phyloP scores from a whole-genome alignment of 2,113 vertebrate genomes.

The Microcebus tavaratra region DNA sequence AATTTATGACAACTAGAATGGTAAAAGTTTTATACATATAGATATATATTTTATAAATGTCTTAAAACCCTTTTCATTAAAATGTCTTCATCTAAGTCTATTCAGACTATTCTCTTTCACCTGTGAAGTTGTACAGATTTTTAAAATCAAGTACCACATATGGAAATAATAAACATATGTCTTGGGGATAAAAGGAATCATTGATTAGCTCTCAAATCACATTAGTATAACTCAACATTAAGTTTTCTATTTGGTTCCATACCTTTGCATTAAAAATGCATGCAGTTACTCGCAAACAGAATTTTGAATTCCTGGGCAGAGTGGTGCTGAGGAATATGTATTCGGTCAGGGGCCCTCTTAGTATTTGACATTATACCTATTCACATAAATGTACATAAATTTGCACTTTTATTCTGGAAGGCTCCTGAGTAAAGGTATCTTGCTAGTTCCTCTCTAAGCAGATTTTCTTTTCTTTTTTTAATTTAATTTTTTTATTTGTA shows the following conservation, averaged over 20 bases:
- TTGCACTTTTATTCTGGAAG: background rate
- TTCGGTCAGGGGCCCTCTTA: background rate
- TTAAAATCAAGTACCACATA: background rate
- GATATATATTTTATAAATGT: background rate
- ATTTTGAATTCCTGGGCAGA: background rate
- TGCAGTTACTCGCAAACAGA: background rate
- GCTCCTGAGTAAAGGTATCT: background rate
- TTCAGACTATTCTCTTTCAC: background rate
- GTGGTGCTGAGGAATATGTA: background rate
- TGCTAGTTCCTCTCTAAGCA: background rate
- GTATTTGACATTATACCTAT: background rate
- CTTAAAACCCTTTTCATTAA: background rate
- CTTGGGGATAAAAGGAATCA: background rate
- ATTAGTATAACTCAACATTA: background rate
- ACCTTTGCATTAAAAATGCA: conserved; percentile 10
- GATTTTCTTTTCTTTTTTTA: background rate
- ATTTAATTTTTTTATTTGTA: too few relatives aligned
- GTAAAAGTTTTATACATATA: background rate
- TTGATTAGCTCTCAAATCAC: background rate
- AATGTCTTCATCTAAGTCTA: background rate
- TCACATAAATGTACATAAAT: background rate
- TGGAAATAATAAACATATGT: background rate
- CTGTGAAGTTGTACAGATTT: background rate
- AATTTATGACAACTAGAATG: background rate
- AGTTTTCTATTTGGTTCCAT: background rate